These are phyloP conservation scores for Taxidea taxus DNA, from an alignment of 2,113 vertebrate species.

Conservation along the genomic window DNA sequence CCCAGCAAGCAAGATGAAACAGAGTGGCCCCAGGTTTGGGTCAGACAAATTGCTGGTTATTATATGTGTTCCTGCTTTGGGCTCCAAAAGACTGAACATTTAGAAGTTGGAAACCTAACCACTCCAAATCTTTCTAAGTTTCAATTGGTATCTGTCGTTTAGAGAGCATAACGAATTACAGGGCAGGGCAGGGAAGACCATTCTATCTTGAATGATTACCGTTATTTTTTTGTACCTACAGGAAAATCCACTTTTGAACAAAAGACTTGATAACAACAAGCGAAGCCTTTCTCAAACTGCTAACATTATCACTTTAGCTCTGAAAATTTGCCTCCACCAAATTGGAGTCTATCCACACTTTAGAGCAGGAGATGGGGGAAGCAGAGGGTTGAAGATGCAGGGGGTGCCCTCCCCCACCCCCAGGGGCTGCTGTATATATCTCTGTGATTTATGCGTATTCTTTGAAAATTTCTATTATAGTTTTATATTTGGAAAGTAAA, in stretches of 20 bases:
- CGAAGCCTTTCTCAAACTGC: background rate
- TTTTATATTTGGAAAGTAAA: constrained; percentile 16
- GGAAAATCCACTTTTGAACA: constrained; percentile 36
- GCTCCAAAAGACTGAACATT: background rate
- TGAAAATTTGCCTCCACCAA: background rate
- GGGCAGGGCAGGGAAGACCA: background rate
- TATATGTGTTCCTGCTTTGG: background rate
- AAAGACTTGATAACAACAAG: constrained; percentile 4
- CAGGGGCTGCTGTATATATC: background rate
- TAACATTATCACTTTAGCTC: background rate
- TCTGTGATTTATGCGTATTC: background rate
- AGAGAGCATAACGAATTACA: background rate
- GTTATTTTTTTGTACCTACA: background rate
- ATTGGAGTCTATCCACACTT: background rate
- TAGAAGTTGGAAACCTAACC: constrained; percentile 8
- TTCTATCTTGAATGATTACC: constrained; percentile 26
- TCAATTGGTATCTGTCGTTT: background rate
- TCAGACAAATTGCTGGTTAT: background rate
- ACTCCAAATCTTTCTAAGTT: background rate
- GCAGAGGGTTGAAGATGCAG: background rate
- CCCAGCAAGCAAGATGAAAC: background rate
- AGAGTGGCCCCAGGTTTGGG: background rate
- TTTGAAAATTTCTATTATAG: constrained; percentile 11
- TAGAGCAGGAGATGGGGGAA: background rate
- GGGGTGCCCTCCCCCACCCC: background rate